phyloP scores from a whole-genome alignment of 2,888 invertebrate species.

The Tachystola acroxantha region DNA sequence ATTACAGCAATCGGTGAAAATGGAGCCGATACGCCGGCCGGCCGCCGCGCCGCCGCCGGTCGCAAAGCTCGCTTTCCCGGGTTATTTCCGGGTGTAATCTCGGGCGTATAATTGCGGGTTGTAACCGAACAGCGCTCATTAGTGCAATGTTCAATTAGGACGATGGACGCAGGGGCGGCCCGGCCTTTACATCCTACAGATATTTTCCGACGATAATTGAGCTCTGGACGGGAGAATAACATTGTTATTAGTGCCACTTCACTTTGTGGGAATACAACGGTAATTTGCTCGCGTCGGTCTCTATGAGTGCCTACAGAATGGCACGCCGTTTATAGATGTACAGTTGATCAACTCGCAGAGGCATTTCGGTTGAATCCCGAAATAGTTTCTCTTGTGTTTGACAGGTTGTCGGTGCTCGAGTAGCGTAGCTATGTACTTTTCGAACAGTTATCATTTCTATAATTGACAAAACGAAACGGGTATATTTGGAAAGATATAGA shows the following conservation, averaged over 20 bases:
- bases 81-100: constrained; percentile 58
- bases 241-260: constrained; percentile 8
- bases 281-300: constrained; percentile 6
- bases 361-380: no score
- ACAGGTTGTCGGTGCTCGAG: no score
- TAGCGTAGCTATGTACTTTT: no score
- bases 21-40: neutral
- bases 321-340: constrained; percentile 47
- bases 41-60: neutral
- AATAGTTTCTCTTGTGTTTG: constrained; percentile 28
- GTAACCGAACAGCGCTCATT: constrained; percentile 73
- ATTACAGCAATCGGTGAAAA: constrained; percentile 4
- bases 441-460: no score
- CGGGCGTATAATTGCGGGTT: constrained; percentile 66
- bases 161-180: constrained; percentile 35
- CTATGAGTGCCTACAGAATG: constrained; percentile 35
- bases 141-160: constrained; percentile 74
- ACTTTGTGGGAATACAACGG: constrained; percentile 4
- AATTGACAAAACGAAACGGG: no score
- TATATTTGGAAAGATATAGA: no score
- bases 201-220: constrained; percentile 25
- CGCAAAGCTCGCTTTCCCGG: neutral
- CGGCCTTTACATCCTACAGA: constrained; percentile 29
- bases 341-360: constrained; percentile 20
- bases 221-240: constrained; percentile 23